Base-by-base conservation (phyloP, 2,113 vertebrate genomes). In the Oncorhynchus mykiss region DNA sequence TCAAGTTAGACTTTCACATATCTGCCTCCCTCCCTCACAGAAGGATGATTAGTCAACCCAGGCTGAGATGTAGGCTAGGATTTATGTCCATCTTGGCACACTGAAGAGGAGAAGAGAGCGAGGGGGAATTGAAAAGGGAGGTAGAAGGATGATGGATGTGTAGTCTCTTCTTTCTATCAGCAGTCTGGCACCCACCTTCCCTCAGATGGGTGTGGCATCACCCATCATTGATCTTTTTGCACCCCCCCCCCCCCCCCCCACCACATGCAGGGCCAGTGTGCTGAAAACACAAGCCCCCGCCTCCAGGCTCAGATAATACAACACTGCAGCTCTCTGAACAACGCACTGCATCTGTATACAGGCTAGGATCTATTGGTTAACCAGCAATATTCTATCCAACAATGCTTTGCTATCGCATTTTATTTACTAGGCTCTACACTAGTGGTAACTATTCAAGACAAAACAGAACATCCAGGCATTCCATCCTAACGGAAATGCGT, bases 31-130 rank as follows among this genome's bases (percentile, higher is more conserved):
- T 51, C 77, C 31, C 48, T 24, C 60, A 6, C n/a, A 22, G 8
- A 80, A 82, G 86, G 83, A 85, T 88, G 82, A 88, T 84, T 81
- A 82, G 75, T 78, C 67, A 22, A 45, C 31, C 84, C 79, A 57
- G 76, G 79, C 29, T 27, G 49, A 57, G 49, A 57, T 7, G 45
- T 14, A 27, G n/a, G 24, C 12, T 13, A 49, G 22, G 13, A 45
- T 48, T 49, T 24, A 48, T 70, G 45, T 70, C 6, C 65, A 14
- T 18, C 34, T 70, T 68, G 39, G 48, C 65, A 59, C 14, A 20
- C 29, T 67, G 66, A 24, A 20, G 71, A 66, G 71, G 77, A 74
- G 54, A 80, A 81, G 69, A 72, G 24, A 27, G 31, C 24, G 7
- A 64, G 49, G 29, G 51, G 45, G 49, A 31, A 51, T 5, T 27